phyloP scores from a whole-genome alignment of 2,888 invertebrate genomes.

The Noctua fimbriata region DNA sequence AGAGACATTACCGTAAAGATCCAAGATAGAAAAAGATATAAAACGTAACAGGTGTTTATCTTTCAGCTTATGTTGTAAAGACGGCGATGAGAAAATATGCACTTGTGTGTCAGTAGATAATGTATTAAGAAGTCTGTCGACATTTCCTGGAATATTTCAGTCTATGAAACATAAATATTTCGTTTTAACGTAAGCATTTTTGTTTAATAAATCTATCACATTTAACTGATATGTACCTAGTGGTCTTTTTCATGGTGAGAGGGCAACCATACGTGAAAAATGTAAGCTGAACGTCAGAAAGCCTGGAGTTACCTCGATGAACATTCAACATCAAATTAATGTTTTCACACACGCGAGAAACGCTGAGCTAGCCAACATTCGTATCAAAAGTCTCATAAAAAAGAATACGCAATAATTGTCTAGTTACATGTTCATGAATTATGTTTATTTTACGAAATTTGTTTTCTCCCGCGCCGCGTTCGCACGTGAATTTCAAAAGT shows the following conservation, averaged over 20 bases:
- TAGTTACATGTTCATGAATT: constrained; percentile 59
- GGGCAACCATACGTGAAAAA: not conserved
- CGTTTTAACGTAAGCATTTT: not conserved
- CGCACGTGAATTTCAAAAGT: constrained; percentile 57
- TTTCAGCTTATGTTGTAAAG: constrained; percentile 34
- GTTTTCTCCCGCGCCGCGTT: constrained; percentile 54
- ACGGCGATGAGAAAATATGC: constrained; percentile 40
- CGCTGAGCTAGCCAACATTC: constrained; percentile 12
- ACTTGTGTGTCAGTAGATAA: constrained; percentile 35
- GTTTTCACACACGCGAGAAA: constrained; percentile 14
- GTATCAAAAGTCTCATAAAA: constrained; percentile 46
- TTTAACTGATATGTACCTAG: not conserved
- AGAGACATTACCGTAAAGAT: constrained; percentile 34
- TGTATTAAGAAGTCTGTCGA: constrained; percentile 33
- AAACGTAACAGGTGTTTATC: constrained; percentile 58
- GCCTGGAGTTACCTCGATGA: not conserved
- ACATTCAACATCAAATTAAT: constrained; percentile 9
- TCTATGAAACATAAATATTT: constrained; percentile 28
- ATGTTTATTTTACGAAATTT: constrained; percentile 62
- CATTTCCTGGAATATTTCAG: constrained; percentile 25
- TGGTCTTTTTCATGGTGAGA: not conserved
- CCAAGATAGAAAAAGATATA: constrained; percentile 38
- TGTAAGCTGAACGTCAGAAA: constrained; percentile 1
- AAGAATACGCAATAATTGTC: constrained; percentile 63
- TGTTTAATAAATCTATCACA: constrained; percentile 22